Percentiles rank a stretch among this genome's conserved stretches.
Conservation (phyloP, 1,140 invertebrate genomes). For the Drosophila pectinifera region DNA sequence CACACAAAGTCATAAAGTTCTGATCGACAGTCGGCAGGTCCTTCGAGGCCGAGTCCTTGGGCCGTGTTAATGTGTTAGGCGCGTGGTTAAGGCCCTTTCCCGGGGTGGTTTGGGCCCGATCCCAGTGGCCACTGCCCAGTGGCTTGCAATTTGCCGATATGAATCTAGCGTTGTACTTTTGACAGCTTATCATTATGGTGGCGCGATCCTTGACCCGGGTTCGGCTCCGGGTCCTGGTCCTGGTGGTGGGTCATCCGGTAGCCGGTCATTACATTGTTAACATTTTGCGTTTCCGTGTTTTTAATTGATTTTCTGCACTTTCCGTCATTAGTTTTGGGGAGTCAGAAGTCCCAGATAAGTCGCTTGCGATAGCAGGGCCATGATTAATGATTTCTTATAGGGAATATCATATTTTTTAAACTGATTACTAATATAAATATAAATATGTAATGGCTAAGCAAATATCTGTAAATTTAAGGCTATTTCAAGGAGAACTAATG, state of each 20-base stretch:
- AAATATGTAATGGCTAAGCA: too few relatives aligned
- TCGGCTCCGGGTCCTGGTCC: constrained; percentile 1
- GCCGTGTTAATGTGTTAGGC: constrained; percentile 72
- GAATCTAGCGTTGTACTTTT: constrained; percentile 59
- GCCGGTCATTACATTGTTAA: constrained; percentile 55
- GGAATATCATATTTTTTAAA: neutral
- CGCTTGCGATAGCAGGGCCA: constrained; percentile 32
- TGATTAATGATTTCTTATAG: constrained; percentile 27
- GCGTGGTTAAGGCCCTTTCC: constrained; percentile 48
- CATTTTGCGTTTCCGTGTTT: constrained; percentile 60
- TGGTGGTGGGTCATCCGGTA: constrained; percentile 35
- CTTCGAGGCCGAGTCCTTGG: constrained; percentile 17
- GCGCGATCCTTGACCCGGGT: constrained; percentile 19
- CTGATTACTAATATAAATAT: too few relatives aligned
- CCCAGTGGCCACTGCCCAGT: neutral
- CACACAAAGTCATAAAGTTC: constrained; percentile 66
- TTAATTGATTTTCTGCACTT: constrained; percentile 77
- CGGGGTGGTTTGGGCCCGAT: constrained; percentile 2
- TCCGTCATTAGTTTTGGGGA: constrained; percentile 50
- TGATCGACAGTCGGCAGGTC: constrained; percentile 60
- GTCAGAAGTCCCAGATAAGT: constrained; percentile 8
- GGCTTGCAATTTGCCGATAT: constrained; percentile 55
- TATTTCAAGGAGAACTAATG: neutral
- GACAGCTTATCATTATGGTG: constrained; percentile 74
- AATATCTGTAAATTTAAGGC: too few relatives aligned